These are phyloP conservation scores for Odobenus rosmarus DNA, from an alignment of 2,113 vertebrate genomes.

Conservation along the genomic window DNA sequence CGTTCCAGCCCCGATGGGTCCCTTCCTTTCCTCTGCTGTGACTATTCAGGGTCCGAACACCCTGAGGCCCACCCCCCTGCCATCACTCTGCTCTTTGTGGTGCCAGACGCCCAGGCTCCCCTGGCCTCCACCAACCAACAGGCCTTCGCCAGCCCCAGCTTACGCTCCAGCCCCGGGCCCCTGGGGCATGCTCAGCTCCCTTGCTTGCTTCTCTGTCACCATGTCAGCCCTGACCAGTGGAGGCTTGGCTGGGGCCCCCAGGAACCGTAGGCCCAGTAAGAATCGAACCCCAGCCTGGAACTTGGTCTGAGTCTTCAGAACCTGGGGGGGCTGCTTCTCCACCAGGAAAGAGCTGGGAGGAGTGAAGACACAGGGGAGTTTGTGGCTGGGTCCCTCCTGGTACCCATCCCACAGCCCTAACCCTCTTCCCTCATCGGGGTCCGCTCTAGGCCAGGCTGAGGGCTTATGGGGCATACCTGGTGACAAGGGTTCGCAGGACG, in stretches of 20 bases:
- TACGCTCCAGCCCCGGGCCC: conserved; percentile 70
- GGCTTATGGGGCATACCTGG: conserved; percentile 87
- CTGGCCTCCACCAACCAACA: neutral
- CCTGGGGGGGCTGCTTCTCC: conserved; percentile 96
- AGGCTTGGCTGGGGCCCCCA: conserved; percentile 88
- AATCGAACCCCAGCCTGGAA: conserved; percentile 94
- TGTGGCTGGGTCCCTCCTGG: neutral
- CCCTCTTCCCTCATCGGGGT: neutral
- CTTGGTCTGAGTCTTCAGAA: conserved; percentile 98
- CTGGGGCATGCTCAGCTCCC: conserved; percentile 83
- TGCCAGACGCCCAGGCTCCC: neutral
- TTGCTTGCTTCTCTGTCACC: conserved; percentile 95
- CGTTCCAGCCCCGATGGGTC: neutral
- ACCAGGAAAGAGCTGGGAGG: conserved; percentile 92
- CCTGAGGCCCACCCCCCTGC: neutral
- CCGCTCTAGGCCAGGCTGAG: neutral
- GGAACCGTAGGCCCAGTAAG: conserved; percentile 92
- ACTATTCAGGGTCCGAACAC: rapidly evolving
- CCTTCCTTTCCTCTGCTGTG: neutral
- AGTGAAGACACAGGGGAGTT: neutral
- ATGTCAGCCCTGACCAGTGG: conserved; percentile 92
- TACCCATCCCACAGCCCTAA: neutral
- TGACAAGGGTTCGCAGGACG: conserved; percentile 89
- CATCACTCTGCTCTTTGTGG: neutral
- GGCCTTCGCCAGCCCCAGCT: neutral